These are phyloP conservation scores for Nicator chloris DNA, from an alignment of 2,113 vertebrate species.

Conservation along the genomic window DNA sequence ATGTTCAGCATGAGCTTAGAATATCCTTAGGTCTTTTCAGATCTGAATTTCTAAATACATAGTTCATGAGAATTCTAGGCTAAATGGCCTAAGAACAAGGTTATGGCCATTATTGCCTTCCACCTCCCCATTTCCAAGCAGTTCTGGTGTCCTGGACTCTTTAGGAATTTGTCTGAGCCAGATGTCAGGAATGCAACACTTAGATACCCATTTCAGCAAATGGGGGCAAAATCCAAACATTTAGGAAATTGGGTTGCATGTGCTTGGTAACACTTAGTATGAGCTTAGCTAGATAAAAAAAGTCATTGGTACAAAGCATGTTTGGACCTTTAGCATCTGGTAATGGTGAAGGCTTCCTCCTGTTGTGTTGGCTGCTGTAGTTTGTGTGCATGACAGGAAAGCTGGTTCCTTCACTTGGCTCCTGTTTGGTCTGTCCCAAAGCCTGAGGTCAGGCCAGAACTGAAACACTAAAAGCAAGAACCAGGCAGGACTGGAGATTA, in stretches of 20 bases:
- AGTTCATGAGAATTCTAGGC: not conserved
- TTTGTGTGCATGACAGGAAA: not conserved
- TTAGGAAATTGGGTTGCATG: not conserved
- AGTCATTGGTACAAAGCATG: not conserved
- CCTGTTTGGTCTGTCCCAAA: not conserved
- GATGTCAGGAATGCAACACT: not conserved
- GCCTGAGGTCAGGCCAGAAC: not conserved
- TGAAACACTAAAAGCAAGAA: not conserved
- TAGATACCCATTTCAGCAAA: not conserved
- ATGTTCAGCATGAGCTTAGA: not conserved
- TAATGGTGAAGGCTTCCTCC: not conserved
- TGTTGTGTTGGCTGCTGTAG: not conserved
- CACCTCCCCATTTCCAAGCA: rapidly evolving
- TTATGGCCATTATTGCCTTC: not conserved
- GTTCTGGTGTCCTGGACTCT: not conserved
- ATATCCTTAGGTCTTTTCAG: not conserved
- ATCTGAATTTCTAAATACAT: not conserved
- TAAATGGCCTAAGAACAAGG: not conserved
- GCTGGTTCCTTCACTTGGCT: not conserved
- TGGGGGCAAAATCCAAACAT: not conserved
- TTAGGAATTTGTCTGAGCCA: not conserved
- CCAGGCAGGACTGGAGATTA: not conserved
- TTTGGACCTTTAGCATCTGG: not conserved
- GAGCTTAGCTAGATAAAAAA: not conserved
- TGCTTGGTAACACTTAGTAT: not conserved